Conservation (phyloP, 2,888 invertebrate species). For the Troilus luridus region DNA sequence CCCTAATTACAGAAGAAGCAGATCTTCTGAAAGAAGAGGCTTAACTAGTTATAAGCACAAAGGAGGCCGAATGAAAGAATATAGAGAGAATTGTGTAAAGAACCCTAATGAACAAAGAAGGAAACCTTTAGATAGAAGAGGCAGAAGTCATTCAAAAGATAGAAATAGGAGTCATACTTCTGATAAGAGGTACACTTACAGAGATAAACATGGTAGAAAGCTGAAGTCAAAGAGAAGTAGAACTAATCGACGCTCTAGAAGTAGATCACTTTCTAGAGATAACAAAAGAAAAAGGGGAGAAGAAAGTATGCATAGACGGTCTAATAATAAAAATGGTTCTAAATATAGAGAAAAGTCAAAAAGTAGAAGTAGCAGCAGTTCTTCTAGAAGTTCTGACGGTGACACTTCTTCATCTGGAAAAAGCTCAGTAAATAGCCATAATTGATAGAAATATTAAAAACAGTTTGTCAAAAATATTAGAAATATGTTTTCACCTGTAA, state of each 20-base stretch:
- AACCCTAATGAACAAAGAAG: background rate
- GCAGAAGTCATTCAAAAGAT: constrained; percentile 69
- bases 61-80: background rate
- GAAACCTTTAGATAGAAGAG: background rate
- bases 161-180: constrained; percentile 70
- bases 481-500: background rate
- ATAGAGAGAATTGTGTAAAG: background rate
- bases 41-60: background rate
- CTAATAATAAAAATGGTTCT: background rate
- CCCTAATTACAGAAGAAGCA: constrained; percentile 17
- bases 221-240: constrained; percentile 15
- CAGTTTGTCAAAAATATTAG: background rate
- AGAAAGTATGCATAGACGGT: background rate
- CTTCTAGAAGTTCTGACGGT: background rate
- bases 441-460: background rate
- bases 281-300: constrained; percentile 8
- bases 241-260: constrained; percentile 3
- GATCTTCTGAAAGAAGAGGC: constrained; percentile 12
- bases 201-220: background rate
- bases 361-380: background rate
- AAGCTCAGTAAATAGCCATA: background rate
- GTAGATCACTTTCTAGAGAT: constrained; percentile 38
- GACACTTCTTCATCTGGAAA: background rate
- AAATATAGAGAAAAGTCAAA: background rate
- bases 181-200: constrained; percentile 20